These are phyloP conservation scores for Myiopsitta monachus DNA, from an alignment of 2,113 vertebrate genomes.

Conservation along the genomic window DNA sequence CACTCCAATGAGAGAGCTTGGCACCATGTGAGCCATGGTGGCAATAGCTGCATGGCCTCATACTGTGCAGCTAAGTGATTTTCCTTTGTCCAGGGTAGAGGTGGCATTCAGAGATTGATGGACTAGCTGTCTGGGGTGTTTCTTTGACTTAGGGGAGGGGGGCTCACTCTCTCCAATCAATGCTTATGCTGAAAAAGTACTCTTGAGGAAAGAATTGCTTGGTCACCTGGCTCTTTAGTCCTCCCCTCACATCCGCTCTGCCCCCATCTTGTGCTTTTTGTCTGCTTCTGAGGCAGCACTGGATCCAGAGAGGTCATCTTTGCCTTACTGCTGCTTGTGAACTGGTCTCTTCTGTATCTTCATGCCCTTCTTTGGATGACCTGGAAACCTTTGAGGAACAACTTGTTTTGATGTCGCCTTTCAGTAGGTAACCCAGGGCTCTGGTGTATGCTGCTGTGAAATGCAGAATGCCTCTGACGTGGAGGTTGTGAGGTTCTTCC, in stretches of 20 bases:
- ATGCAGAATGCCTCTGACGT: background rate
- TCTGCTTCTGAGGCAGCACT: background rate
- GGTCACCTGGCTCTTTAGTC: background rate
- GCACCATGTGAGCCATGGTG: background rate
- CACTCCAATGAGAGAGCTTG: background rate
- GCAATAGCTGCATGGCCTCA: background rate
- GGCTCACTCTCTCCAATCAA: background rate
- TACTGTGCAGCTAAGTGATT: background rate
- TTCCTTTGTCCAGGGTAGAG: background rate
- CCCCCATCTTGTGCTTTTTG: background rate
- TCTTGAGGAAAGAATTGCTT: background rate
- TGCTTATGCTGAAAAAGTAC: background rate
- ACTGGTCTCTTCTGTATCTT: background rate
- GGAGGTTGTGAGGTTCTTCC: background rate
- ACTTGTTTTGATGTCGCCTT: accelerated
- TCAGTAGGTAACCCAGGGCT: background rate
- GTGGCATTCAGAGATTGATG: background rate
- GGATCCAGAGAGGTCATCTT: background rate
- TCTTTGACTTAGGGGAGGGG: background rate
- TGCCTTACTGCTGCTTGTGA: background rate
- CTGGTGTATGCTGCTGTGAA: background rate
- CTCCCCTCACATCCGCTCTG: background rate
- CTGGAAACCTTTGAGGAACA: background rate
- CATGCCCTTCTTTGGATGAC: background rate
- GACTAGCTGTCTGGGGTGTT: background rate